Base-by-base conservation (phyloP, 2,888 invertebrate genomes). In the Tanaodytes sp. region DNA sequence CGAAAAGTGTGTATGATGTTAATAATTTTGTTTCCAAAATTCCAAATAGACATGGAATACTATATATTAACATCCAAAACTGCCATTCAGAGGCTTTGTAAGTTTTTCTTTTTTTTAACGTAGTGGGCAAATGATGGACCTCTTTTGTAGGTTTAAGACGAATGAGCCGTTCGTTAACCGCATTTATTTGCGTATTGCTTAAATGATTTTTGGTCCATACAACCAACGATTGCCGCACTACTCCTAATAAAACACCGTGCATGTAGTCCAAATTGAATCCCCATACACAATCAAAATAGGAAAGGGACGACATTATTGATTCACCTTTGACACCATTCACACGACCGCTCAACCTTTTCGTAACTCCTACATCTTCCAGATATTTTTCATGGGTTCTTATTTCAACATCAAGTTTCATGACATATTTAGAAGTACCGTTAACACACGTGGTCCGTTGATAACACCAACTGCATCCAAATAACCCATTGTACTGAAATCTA, bases 211-310 rank as follows among this genome's bases (percentile, higher is more conserved):
- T 49, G 11, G 15, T 23, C 49, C 49, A 49, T 14, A 37, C 1
- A 8, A 49, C 8, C 49, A 36, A 49, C 11, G 37, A 23, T 6
- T 48, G 48, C 16, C 16, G 14, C 4, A 15, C 11, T 8, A 48
- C 48, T 9, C 48, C 48, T 20, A n/a, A n/a, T n/a, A n/a, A n/a
- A n/a, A n/a, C n/a, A n/a, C n/a, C n/a, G n/a, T n/a, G n/a, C n/a
- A n/a, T n/a, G n/a, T n/a, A n/a, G n/a, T n/a, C n/a, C n/a, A n/a
- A n/a, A n/a, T n/a, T n/a, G n/a, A n/a, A n/a, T 8, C 61, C 46
- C 64, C 57, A 64, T 6, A 73, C 62, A 27, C 39, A 45, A 54
- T 73, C 70, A 46, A 63, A 54, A 19, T 46, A 39, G 6, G 11
- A 12, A 11, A 63, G 12, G 14, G 27, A 30, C 19, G 15, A 14